Evolutionary conservation across 2,113 vertebrate genomes (phyloP), one percentile per base, ranked within the genome.

Genomic region (Otocyon megalotis): DNA sequence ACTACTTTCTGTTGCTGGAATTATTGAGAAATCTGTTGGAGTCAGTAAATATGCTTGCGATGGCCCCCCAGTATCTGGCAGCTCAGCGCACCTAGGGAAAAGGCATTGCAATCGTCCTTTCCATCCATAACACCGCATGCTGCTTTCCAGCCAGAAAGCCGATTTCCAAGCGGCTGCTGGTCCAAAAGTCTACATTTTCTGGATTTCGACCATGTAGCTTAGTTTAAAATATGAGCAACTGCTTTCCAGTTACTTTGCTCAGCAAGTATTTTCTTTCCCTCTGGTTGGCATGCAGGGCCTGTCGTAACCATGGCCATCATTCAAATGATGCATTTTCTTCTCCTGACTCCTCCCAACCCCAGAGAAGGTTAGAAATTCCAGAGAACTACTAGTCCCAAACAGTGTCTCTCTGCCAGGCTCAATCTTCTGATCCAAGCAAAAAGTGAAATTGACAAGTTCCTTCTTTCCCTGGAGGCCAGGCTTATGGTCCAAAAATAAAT

Each of bases 221-320:
- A 93, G 67, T 85, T 97, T 94, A 98, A 98, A 97, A 98, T 96
- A 95, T 79, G 93, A 98, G 89, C 80, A 88, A 95, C 65, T 50
- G 88, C 97, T 96, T 95, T 97, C 96, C 95, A 96, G 95, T 94
- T 96, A 96, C 94, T 97, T 93, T 95, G 90, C 95, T 97, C 60
- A 94, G 96, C 90, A 95, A 98, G 94, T 97, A 97, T 97, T 97
- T 97, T 95, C 95, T 96, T 97, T 98, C 97, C 90, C 85, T 90
- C 58, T 89, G 92, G 92, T 96, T 97, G 96, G 95, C 97, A 96
- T 72, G 84, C 19, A 20, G 63, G 87, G 71, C 84, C 82, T 97
- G 74, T 81, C 4, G 5, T 96, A 96, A 95, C 90, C 88, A 65
- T 94, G 95, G 96, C 71, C 58, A 84, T 93, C 81, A 74, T 97